A percentile compares a stretch with the other conserved stretches of the same genome.
Evolutionary conservation across 2,888 invertebrate species (phyloP).

Genomic region (Heliconius hortense): DNA sequence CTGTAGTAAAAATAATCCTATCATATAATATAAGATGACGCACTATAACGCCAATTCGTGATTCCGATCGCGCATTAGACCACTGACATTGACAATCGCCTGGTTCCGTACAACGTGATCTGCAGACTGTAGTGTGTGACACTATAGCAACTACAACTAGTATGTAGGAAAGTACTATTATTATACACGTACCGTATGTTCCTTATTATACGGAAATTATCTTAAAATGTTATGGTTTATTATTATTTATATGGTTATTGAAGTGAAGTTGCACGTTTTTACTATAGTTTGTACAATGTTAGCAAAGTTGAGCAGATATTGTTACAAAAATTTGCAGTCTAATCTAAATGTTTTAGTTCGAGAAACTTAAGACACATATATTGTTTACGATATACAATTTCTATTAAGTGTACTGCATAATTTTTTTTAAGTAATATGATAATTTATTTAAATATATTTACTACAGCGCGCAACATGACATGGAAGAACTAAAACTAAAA

Average conservation of each 20-base stretch:
- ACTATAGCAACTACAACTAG: background rate
- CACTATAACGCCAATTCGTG: slow-evolving; percentile 17
- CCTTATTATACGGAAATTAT: slow-evolving; percentile 18
- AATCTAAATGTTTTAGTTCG: background rate
- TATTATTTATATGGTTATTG: background rate
- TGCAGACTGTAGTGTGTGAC: slow-evolving; percentile 33
- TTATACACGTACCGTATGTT: slow-evolving; percentile 32
- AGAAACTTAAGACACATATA: background rate
- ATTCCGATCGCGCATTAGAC: slow-evolving; percentile 45
- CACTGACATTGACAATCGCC: slow-evolving; percentile 55
- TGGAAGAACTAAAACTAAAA: too few relatives aligned
- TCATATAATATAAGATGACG: slow-evolving; percentile 1
- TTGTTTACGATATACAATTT: background rate
- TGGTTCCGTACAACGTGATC: slow-evolving; percentile 59
- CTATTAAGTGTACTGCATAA: background rate
- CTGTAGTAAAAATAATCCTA: too few relatives aligned
- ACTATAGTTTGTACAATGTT: background rate
- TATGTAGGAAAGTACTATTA: slow-evolving; percentile 28
- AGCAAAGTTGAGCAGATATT: background rate
- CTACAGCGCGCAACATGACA: background rate
- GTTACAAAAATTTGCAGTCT: background rate
- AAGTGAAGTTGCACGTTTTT: background rate
- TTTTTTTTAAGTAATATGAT: background rate
- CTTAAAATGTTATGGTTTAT: background rate
- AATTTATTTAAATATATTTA: background rate